Evolutionary conservation across 2,113 vertebrate genomes (phyloP), one percentile per base, ranked within the genome.

Genomic region (Marmota flaviventris): DNA sequence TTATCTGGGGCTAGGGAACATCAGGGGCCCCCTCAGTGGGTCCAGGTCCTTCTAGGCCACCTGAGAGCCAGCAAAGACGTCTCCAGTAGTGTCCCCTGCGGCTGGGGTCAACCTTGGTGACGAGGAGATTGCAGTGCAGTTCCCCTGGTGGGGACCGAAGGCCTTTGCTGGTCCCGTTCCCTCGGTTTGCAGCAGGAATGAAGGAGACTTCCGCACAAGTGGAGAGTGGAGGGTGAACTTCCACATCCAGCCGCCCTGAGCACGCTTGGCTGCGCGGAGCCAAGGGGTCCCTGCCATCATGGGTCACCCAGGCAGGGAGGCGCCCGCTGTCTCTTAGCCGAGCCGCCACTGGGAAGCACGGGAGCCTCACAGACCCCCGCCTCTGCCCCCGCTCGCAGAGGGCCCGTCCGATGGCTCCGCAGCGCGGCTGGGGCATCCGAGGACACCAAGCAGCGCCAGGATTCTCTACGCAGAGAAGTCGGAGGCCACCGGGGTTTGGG

Each of bases 61-160:
- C 63, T 8, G 29, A 79, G 48, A 65, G n/a, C 4, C 6, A 84
- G 72, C 5, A 22, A 93, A 61, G 17, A 4, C 1, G 34, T 16
- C 53, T 67, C 72, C 29, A 39, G 56, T 0, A 0, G 5, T 4
- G 2, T 0, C 48, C 0, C 8, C 14, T 0, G 18, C 20, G 14
- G 22, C 16, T 18, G 29, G 81, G 51, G 27, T 37, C 17, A 17
- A 22, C 25, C 39, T 10, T 5, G 51, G 39, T n/a, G 14, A 37
- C 18, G 24, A 61, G 37, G 32, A 56, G 34, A 0, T 70, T 3
- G 14, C 42, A 4, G 11, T 10, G 0, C 39, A n/a, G 32, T 45
- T 14, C 48, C 76, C 13, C 18, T 81, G 76, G 16, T 1, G 6
- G 20, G 42, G 4, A n/a, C 82, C 29, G 12, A 86, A 65, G 58